Evolutionary conservation across 2,888 invertebrate genomes (phyloP).

Genomic region (Anticlea derivata): DNA sequence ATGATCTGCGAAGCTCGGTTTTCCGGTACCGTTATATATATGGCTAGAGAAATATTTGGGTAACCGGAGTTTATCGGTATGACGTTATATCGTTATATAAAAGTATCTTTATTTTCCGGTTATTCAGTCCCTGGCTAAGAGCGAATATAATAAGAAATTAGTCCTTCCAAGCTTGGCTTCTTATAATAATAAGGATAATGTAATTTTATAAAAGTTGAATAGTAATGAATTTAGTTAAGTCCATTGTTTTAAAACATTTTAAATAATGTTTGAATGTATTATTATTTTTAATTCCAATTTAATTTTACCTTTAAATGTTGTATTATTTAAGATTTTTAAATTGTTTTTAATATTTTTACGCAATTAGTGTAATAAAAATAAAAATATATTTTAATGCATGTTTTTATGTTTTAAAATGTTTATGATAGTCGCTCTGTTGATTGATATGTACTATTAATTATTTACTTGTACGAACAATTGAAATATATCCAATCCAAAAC

Average conservation of each 20-base stretch:
- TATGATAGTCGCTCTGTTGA: too few relatives aligned
- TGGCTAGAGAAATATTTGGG: too few relatives aligned
- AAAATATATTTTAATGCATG: conserved; percentile 15
- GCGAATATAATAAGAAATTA: conserved; percentile 15
- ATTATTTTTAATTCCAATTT: conserved; percentile 1
- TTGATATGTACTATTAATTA: too few relatives aligned
- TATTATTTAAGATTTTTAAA: conserved; percentile 22
- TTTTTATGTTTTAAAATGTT: conserved; percentile 14
- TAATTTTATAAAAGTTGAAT: neutral
- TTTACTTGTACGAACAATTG: too few relatives aligned
- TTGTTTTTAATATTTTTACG: conserved; percentile 13
- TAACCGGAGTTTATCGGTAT: too few relatives aligned
- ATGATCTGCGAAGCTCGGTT: too few relatives aligned
- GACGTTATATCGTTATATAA: too few relatives aligned
- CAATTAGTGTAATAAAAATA: conserved; percentile 5
- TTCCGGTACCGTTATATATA: too few relatives aligned
- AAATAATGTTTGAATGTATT: conserved; percentile 5
- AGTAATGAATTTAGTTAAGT: neutral
- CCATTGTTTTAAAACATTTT: neutral
- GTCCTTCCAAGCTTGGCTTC: conserved; percentile 40
- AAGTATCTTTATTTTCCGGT: too few relatives aligned
- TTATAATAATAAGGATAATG: conserved; percentile 10
- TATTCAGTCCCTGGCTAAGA: too few relatives aligned
- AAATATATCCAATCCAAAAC: neutral
- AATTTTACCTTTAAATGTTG: conserved; percentile 11